Base-by-base conservation (phyloP, 2,113 vertebrate genomes). In the Riparia riparia region DNA sequence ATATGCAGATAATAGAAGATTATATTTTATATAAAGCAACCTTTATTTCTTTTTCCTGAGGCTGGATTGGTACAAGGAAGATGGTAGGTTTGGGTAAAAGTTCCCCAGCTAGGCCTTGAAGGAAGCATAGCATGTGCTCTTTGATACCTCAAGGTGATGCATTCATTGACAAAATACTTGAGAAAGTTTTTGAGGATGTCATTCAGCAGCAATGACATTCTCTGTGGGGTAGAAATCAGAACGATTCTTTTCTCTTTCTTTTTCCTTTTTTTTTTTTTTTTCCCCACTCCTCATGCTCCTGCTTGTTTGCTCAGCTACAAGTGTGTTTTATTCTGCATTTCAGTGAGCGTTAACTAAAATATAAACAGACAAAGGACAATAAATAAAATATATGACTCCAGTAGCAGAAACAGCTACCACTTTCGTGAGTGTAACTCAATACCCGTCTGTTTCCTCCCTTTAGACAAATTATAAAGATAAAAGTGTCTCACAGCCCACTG, bases 71-170 rank as follows among this genome's bases (percentile, higher is more conserved):
- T 77, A 54, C 3, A 77, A 66, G 81, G 37, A 37, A 82, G 41
- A 19, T 28, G 11, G 8, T 20, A 16, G 9, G 3, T 86, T 70
- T 66, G 45, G 17, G 25, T 53, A 22, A 72, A 76, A 9, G 15
- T 53, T 2, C 17, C 3, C 7, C 24, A 58, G 7, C 3, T 37
- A 44, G 29, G 8, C 68, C n/a, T 57, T 13, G 17, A 79, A 29
- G 12, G 15, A 50, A 39, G 37, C 0, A 1, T 4, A 84, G 7
- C 14, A 8, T 2, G 2, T 31, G 29, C 7, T 10, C 12, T 74
- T 65, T 20, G 51, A 54, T 14, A 74, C 11, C 18, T 45, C 0
- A 0, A 79, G 25, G 12, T 41, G 73, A 68, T n/a, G 37, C 7
- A 41, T 29, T 64, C 26, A 69, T 2, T 42, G 44, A 64, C 10